These are phyloP conservation scores for Zoanthus sociatus DNA, from an alignment of 92 coral and sea anemone species.

Conservation along the genomic window DNA sequence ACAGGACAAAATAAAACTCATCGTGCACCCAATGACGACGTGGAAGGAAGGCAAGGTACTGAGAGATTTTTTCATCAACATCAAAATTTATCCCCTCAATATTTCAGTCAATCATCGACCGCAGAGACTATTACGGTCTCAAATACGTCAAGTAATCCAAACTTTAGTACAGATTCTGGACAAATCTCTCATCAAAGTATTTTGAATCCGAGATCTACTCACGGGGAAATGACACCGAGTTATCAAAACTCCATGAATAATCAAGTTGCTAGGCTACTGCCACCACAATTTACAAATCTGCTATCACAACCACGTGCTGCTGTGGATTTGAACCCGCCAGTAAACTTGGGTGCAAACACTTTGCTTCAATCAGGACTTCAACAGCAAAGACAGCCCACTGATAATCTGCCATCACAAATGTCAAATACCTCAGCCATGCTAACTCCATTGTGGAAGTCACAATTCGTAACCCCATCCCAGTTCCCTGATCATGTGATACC, in stretches of 20 bases:
- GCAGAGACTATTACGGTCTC: not conserved
- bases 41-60: not conserved
- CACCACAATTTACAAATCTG: not conserved
- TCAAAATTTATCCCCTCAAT: not conserved
- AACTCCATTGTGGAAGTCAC: not conserved
- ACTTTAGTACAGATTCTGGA: not conserved
- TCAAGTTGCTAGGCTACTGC: constrained; percentile 2
- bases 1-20: not conserved
- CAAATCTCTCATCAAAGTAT: not conserved
- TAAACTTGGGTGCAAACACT: not conserved
- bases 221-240: not conserved
- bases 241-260: not conserved
- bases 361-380: not conserved
- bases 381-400: not conserved
- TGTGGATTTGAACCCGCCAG: not conserved
- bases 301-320: not conserved
- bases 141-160: not conserved
- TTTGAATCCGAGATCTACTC: not conserved
- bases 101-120: not conserved
- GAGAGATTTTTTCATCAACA: not conserved
- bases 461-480: not conserved
- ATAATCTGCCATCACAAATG: not conserved
- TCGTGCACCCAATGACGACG: not conserved
- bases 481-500: not conserved
- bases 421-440: not conserved